These are phyloP conservation scores for Heliornis fulica DNA, from an alignment of 2,113 vertebrate genomes.

Conservation along the genomic window DNA sequence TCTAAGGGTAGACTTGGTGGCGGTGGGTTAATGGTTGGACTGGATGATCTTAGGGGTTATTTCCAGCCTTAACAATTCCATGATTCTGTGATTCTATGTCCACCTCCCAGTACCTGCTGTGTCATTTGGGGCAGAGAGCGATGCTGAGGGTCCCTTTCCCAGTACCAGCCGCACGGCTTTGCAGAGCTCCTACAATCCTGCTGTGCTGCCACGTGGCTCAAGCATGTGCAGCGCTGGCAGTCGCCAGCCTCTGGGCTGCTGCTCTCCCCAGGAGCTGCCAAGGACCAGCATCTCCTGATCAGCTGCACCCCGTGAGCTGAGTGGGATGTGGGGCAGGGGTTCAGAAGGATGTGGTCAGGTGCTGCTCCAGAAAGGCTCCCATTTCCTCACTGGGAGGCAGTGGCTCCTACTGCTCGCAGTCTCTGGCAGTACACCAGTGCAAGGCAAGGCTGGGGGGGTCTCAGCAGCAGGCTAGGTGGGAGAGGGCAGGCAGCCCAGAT, in stretches of 20 bases:
- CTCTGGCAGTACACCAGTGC: background rate
- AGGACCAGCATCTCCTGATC: background rate
- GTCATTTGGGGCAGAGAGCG: background rate
- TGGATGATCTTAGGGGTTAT: no score
- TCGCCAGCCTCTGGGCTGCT: background rate
- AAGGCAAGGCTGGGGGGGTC: background rate
- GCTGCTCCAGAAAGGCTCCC: background rate
- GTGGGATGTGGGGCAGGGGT: background rate
- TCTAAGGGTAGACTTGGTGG: no score
- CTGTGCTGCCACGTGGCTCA: background rate
- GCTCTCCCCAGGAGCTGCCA: background rate
- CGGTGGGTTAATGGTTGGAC: no score
- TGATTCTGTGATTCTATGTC: no score
- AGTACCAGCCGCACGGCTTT: background rate
- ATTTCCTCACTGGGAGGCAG: background rate
- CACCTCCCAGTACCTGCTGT: background rate
- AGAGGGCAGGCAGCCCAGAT: constrained; percentile 25
- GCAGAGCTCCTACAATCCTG: background rate
- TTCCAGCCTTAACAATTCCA: no score
- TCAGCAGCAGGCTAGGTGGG: background rate
- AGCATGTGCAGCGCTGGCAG: background rate
- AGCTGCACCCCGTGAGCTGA: background rate
- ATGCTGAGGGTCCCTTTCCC: background rate
- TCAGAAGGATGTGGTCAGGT: background rate
- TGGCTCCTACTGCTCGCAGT: background rate